A percentile compares a stretch with the other conserved stretches of the same genome.
Conservation (phyloP, 2,113 vertebrate species). For the Mormyrus lacerda region DNA sequence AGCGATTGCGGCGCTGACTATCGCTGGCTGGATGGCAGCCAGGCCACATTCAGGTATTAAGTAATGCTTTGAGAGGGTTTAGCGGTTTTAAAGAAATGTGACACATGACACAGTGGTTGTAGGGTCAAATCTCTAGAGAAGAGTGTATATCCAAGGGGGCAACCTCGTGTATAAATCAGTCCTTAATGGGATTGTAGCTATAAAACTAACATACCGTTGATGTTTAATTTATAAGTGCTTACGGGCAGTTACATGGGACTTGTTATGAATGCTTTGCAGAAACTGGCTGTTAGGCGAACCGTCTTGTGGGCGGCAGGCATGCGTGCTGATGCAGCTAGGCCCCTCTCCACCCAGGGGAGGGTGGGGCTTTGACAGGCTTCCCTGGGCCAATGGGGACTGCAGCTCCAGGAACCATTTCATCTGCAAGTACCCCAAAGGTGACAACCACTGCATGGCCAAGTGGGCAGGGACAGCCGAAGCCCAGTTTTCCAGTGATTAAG, state of each 20-base stretch:
- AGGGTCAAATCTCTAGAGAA: background rate
- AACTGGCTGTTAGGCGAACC: constrained; percentile 91
- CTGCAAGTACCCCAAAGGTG: constrained; percentile 87
- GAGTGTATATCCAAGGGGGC: background rate
- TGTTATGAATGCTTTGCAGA: constrained; percentile 50
- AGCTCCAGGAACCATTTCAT: constrained; percentile 91
- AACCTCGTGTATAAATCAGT: background rate
- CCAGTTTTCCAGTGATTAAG: background rate
- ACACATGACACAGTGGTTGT: background rate
- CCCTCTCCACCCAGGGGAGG: constrained; percentile 62
- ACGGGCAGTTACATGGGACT: background rate
- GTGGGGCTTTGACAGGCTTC: constrained; percentile 73
- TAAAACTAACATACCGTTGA: background rate
- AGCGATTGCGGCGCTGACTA: constrained; percentile 67
- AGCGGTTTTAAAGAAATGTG: background rate
- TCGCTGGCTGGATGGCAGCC: constrained; percentile 80
- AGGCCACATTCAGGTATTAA: constrained; percentile 69
- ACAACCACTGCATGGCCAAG: constrained; percentile 18
- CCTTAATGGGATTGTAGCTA: background rate
- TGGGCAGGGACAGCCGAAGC: background rate
- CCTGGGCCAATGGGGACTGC: constrained; percentile 88
- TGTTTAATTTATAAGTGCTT: constrained; percentile 12
- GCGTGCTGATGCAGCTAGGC: constrained; percentile 78
- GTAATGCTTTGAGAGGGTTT: background rate
- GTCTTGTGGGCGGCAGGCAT: constrained; percentile 81